Percentiles rank a stretch among this genome's conserved stretches.
Conservation (phyloP, 2,113 vertebrate species). For the Chloropsis hardwickii region DNA sequence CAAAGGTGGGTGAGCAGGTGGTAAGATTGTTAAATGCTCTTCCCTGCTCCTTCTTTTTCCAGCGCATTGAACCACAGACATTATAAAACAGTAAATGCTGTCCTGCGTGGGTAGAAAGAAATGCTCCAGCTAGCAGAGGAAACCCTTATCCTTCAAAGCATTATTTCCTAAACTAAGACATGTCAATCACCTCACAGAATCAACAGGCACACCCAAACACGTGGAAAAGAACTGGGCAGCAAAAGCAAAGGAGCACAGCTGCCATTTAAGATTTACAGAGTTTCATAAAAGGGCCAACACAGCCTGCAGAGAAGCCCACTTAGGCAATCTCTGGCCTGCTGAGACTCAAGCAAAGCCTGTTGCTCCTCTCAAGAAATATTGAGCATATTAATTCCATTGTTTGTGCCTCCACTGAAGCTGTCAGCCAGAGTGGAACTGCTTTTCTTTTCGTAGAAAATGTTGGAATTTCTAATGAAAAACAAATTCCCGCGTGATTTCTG, state of each 20-base stretch:
- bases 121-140: neutral
- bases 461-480: neutral
- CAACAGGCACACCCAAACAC: neutral
- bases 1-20: slow-evolving; percentile 46
- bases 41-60: neutral
- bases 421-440: neutral
- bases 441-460: neutral
- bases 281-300: neutral
- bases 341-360: neutral
- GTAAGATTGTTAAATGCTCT: neutral
- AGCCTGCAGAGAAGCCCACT: neutral
- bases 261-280: neutral
- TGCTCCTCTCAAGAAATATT: neutral
- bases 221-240: neutral
- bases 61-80: neutral
- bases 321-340: neutral
- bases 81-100: neutral
- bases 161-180: neutral
- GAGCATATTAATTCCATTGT: neutral
- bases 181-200: neutral
- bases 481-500: neutral
- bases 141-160: neutral
- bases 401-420: neutral
- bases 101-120: neutral
- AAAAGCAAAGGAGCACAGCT: neutral